These are phyloP conservation scores for Atrina japonica DNA, from an alignment of 2,888 invertebrate species.

Conservation along the genomic window DNA sequence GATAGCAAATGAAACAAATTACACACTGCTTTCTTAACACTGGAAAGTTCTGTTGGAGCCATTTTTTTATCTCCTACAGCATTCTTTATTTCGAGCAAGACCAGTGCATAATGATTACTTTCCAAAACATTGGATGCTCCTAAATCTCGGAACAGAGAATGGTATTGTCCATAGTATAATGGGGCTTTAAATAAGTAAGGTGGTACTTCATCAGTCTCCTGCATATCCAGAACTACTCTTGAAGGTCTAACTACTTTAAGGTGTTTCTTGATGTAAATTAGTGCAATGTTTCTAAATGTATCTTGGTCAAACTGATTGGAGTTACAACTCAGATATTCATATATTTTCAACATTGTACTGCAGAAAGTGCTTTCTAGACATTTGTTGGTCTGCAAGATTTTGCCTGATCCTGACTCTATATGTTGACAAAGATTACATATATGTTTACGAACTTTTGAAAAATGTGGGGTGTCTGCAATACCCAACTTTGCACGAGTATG, in stretches of 20 bases:
- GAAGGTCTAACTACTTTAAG: not conserved
- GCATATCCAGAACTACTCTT: not conserved
- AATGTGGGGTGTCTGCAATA: not conserved
- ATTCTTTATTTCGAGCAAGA: not conserved
- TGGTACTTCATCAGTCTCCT: not conserved
- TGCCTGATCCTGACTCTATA: not conserved
- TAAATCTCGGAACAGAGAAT: not conserved
- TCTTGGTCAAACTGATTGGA: not conserved
- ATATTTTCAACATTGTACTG: not conserved
- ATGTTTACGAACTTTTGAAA: not conserved
- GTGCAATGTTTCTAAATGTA: not conserved
- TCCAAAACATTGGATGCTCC: not conserved
- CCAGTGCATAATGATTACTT: not conserved
- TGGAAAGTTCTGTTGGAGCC: not conserved
- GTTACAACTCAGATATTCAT: not conserved
- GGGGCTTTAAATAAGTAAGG: constrained; percentile 10
- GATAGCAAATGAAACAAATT: not conserved
- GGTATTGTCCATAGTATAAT: constrained; percentile 3
- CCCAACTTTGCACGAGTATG: not conserved
- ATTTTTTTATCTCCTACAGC: not conserved
- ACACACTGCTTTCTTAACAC: not conserved
- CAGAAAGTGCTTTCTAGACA: not conserved
- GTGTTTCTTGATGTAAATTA: constrained; percentile 1
- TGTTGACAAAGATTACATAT: not conserved
- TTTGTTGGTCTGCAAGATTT: not conserved